Percentiles rank a stretch among this genome's conserved stretches.
Conservation (phyloP, 2,797 vertebrate genomes). For the Mallotus villosus region DNA sequence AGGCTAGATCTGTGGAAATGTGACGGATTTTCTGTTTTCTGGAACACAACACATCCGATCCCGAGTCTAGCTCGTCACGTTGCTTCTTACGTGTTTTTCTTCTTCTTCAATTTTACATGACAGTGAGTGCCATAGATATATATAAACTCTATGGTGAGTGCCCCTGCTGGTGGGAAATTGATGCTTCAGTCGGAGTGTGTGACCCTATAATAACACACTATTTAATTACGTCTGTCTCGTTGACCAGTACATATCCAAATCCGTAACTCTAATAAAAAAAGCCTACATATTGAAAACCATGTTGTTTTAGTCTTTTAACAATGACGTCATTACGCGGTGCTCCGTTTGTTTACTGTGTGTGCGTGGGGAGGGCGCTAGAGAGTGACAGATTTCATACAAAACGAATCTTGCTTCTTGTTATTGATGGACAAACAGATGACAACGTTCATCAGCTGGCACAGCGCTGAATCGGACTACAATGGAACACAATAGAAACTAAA, state of each 20-base stretch:
- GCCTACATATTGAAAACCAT: not conserved
- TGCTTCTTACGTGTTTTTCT: no score
- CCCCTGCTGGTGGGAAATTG: slow-evolving; percentile 42
- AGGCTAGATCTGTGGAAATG: no score
- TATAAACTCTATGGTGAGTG: no score
- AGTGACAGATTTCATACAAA: slow-evolving; percentile 33
- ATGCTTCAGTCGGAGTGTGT: not conserved
- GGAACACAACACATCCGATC: no score
- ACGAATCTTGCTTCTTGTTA: not conserved
- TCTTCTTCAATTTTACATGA: no score
- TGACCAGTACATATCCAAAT: not conserved
- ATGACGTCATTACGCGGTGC: slow-evolving; percentile 38
- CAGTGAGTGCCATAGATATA: no score
- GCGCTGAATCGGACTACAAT: not conserved
- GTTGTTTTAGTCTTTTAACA: no score
- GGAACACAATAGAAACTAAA: not conserved
- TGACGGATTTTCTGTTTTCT: no score
- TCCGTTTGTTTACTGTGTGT: slow-evolving; percentile 61
- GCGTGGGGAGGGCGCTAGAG: slow-evolving; percentile 38
- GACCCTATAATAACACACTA: not conserved
- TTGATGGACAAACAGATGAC: slow-evolving; percentile 5
- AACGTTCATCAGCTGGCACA: not conserved
- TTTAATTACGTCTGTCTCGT: not conserved
- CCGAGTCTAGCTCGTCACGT: no score
- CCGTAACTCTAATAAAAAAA: no score